A percentile compares a stretch with the other conserved stretches of the same genome.
phyloP scores from a whole-genome alignment of 2,888 invertebrate species.

The Crioceris asparagi region DNA sequence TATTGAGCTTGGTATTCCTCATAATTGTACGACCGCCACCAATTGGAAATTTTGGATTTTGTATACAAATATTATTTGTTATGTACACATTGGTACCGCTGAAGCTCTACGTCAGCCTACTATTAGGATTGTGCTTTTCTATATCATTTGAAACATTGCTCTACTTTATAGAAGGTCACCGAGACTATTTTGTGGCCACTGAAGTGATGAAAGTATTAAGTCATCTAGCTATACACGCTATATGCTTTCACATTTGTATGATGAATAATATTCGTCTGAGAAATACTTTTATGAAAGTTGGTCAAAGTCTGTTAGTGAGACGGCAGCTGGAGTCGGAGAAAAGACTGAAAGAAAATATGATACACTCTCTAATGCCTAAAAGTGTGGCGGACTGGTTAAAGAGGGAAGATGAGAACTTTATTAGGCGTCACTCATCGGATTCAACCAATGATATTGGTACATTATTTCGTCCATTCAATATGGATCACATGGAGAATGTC shows the following conservation, averaged over 20 bases:
- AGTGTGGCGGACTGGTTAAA: constrained; percentile 79
- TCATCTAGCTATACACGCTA: constrained; percentile 82
- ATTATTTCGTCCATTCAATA: constrained; percentile 89
- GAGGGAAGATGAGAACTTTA: constrained; percentile 57
- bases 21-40: constrained; percentile 44
- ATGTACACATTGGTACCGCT: constrained; percentile 91
- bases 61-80: constrained; percentile 77
- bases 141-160: constrained; percentile 71
- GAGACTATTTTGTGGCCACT: constrained; percentile 30
- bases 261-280: constrained; percentile 90
- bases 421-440: constrained; percentile 43
- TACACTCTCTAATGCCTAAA: constrained; percentile 94
- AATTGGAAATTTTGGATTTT: constrained; percentile 72
- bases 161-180: constrained; percentile 25
- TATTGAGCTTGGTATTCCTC: constrained; percentile 57
- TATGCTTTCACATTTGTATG: constrained; percentile 85
- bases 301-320: constrained; percentile 82
- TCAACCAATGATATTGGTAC: constrained; percentile 62
- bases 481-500: constrained; percentile 93
- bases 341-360: constrained; percentile 93
- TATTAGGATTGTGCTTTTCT: constrained; percentile 74
- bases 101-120: constrained; percentile 75
- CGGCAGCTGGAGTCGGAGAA: constrained; percentile 88
- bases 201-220: constrained; percentile 63
- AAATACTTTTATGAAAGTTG: constrained; percentile 94